Base-by-base conservation (phyloP, 2,113 vertebrate species). In the Austrofundulus limnaeus region DNA sequence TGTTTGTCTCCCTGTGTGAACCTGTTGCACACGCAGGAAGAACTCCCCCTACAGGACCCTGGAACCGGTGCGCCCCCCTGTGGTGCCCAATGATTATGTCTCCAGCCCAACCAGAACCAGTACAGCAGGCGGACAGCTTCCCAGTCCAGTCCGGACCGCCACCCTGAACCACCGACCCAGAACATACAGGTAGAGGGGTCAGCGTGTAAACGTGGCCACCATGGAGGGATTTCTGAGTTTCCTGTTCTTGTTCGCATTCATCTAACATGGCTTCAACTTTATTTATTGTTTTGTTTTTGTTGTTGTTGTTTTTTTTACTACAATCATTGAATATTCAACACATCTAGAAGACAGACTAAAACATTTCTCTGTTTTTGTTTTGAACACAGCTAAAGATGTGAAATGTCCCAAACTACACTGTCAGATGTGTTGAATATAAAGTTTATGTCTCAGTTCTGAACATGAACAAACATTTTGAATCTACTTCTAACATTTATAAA, bases 1-100 rank as follows among this genome's bases (percentile, higher is more conserved):
- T 15, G 11, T 56, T 23, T 52, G 17, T 41, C 2, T 45, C 16
- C 15, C 15, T 17, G 1, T 52, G 2, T 28, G 67, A 75, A 77
- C 70, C 9, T 58, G 37, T 28, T 74, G 58, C 76, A 62, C 39
- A 61, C 55, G 24, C 92, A 98, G 96, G 92, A 95, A 95, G 90
- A 95, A 95, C 91, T 98, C 96, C 89, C 96, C 96, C 70, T 98
- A 98, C 87, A 95, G 95, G 91, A 98, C 96, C 17, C 87, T 98
- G 91, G 96, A 98, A 92, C 96, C 96, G 2, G 96, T 98, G 82
- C 95, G 94, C 83, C 95, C 96, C 74, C 96, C 96, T 2, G 96
- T 98, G 91, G 94, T 98, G 72, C 96, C 96, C 87, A 98, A 98
- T 72, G 95, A 98, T 92, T 98, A 98, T 43, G 95, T 95, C 75